Base-by-base conservation (phyloP, 2,888 invertebrate genomes). In the Tenthredo notha region DNA sequence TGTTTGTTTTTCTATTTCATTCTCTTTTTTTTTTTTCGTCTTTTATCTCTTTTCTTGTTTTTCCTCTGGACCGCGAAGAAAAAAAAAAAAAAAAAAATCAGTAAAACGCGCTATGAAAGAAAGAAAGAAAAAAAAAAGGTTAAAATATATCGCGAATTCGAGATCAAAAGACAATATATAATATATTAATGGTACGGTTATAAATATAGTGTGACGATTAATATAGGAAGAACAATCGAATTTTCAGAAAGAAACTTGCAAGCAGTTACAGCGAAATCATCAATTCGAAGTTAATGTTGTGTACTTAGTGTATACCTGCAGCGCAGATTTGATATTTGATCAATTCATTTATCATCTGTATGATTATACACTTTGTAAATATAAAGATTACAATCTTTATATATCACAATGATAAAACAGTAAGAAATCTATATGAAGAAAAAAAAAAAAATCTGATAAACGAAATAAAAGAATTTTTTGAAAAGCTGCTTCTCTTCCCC, bases 201-300 rank as follows among this genome's bases (percentile, higher is more conserved):
- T 61, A 61, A 47, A 12, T 61, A 61, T 61, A 61, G 25, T 61
- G 61, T 61, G 25, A 61, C 61, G 10, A 61, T 61, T 61, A 61
- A 61, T 61, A 25, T 12, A 61, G 25, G 3, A 61, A 61, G 61
- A 25, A 61, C 61, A 61, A 61, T 61, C 61, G 61, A 25, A 61
- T 61, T 21, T 25, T 61, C 21, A 61, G 61, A 61, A 61, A 61
- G 61, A 61, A 61, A 61, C 21, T 61, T 61, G 25, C 61, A 61
- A 25, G 61, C 61, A 61, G 61, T 61, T 61, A 12, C 25, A 61
- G 61, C 61, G 25, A 54, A 54, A 61, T 61, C 10, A 61, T 61
- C 25, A 12, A 61, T 61, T 61, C 25, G 4, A 25, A 61, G 21
- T 21, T 61, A 12, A 21, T 61, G 61, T 21, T 61, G 25, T 25